These are phyloP conservation scores for Caerostris darwini DNA, from an alignment of 1,140 invertebrate genomes.

Conservation along the genomic window DNA sequence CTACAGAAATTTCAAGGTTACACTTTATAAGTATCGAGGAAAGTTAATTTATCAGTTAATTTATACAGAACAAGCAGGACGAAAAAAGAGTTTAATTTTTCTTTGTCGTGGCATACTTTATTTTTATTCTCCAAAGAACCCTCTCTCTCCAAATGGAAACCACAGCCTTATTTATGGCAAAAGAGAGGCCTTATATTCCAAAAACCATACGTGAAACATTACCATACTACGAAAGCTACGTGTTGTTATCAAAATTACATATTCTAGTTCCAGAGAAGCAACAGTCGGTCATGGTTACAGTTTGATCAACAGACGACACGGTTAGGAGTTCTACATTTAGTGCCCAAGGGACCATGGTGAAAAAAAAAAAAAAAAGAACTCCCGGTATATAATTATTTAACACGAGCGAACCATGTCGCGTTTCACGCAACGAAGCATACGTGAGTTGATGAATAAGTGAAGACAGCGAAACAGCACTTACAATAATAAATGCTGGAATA, in stretches of 20 bases:
- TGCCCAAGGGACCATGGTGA: not conserved
- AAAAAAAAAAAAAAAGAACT: not conserved
- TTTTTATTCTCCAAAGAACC: not conserved
- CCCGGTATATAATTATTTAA: not conserved
- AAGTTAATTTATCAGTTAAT: no score
- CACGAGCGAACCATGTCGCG: not conserved
- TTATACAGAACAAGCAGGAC: no score
- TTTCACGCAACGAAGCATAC: conserved; percentile 19
- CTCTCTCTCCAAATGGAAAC: not conserved
- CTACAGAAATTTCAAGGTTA: no score
- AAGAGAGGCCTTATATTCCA: not conserved
- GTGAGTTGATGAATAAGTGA: conserved; percentile 55
- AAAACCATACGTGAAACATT: not conserved
- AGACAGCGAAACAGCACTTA: not conserved
- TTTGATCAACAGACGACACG: conserved; percentile 6
- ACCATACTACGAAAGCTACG: not conserved
- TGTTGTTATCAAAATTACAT: conserved; percentile 30
- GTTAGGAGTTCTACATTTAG: not conserved
- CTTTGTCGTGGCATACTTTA: no score
- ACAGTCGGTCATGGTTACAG: not conserved
- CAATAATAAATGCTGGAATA: not conserved
- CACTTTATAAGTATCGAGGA: no score
- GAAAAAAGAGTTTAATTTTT: no score
- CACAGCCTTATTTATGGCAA: not conserved
- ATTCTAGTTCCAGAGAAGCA: not conserved